A percentile compares a stretch with the other conserved stretches of the same genome.
Conservation (phyloP, 2,113 vertebrate genomes). For the Actinemys pallida region DNA sequence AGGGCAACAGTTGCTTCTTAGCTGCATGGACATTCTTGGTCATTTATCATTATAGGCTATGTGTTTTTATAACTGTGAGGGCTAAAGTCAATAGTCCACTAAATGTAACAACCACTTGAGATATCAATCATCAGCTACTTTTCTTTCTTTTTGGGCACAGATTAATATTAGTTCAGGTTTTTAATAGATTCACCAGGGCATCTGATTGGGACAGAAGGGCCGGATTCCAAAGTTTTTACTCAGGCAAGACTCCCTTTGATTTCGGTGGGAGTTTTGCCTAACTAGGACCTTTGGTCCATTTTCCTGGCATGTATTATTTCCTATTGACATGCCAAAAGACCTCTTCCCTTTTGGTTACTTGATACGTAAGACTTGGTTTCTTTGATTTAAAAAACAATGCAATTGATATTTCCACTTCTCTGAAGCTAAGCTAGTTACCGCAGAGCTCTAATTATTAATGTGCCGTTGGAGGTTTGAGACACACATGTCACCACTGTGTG, state of each 20-base stretch:
- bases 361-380: slow-evolving; percentile 22
- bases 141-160: background rate
- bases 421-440: background rate
- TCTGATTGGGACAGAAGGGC: slow-evolving; percentile 37
- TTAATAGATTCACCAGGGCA: slow-evolving; percentile 1
- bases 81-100: slow-evolving; percentile 38
- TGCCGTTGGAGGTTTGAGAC: background rate
- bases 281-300: slow-evolving; percentile 29
- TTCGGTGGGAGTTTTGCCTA: slow-evolving; percentile 15
- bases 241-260: slow-evolving; percentile 26
- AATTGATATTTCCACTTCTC: background rate
- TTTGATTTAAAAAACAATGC: slow-evolving; percentile 25
- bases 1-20: slow-evolving; percentile 51
- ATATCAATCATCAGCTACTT: slow-evolving; percentile 40
- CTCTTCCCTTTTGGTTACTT: slow-evolving; percentile 21
- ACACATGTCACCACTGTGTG: background rate
- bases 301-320: background rate
- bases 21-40: slow-evolving; percentile 48
- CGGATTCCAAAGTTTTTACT: slow-evolving; percentile 54
- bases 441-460: slow-evolving; percentile 5
- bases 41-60: slow-evolving; percentile 69
- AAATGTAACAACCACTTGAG: slow-evolving; percentile 60
- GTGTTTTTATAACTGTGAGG: slow-evolving; percentile 45
- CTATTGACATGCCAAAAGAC: slow-evolving; percentile 21
- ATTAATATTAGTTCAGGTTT: background rate